Conservation (phyloP, 2,888 invertebrate species). For the Folsomia candida region DNA sequence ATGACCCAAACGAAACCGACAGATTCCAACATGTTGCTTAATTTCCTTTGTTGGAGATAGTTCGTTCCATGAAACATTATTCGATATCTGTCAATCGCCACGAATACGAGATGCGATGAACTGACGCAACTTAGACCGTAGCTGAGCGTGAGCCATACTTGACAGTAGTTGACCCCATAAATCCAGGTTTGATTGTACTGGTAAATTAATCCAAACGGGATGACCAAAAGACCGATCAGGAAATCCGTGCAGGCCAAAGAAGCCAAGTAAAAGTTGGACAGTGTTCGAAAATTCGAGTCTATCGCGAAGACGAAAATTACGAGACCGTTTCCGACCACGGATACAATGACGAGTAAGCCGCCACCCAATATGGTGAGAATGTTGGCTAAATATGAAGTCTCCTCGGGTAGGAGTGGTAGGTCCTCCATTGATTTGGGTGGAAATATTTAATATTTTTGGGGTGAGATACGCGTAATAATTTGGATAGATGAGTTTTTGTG, state of each 20-base stretch:
- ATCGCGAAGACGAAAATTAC: constrained; percentile 39
- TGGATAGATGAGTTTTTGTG: no score
- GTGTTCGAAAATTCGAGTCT: constrained; percentile 30
- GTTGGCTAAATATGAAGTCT: no score
- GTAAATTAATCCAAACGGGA: constrained; percentile 36
- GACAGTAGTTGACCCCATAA: constrained; percentile 23
- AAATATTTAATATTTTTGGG: no score
- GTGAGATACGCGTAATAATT: no score
- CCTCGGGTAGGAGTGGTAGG: no score
- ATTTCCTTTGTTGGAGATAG: not conserved
- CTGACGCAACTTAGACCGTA: constrained; percentile 37
- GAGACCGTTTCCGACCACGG: constrained; percentile 29
- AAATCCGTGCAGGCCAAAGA: constrained; percentile 41
- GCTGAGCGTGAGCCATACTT: constrained; percentile 35
- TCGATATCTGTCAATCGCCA: constrained; percentile 44
- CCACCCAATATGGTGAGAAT: no score
- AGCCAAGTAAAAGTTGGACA: constrained; percentile 41
- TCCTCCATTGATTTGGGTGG: no score
- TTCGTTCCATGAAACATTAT: constrained; percentile 33
- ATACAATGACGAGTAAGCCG: not conserved
- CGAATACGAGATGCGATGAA: constrained; percentile 41
- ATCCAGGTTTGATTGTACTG: constrained; percentile 29
- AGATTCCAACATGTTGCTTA: constrained; percentile 13
- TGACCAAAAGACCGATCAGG: constrained; percentile 36
- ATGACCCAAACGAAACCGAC: constrained; percentile 83